Evolutionary conservation across 2,113 vertebrate species (phyloP), one percentile per base, ranked within the genome.

Genomic region (Thymallus thymallus): DNA sequence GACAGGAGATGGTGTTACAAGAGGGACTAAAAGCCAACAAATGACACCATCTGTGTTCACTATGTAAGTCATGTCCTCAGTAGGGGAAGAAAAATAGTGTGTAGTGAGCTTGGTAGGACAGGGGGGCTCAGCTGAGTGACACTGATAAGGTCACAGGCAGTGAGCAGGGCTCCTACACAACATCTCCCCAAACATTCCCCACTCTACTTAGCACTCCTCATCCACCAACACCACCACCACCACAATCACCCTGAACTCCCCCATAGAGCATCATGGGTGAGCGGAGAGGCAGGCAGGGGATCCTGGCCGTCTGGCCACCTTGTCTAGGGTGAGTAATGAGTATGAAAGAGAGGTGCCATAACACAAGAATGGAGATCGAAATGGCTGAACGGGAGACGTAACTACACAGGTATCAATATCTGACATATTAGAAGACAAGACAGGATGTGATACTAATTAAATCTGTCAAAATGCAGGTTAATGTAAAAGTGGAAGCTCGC

Each of bases 291-390:
- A 68, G 72, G 32, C 62, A 55, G 69, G 77, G 69, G 69, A 63
- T 45, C 51, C 68, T 58, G 16, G 35, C 68, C 26, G 29, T 55
- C 67, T 16, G 61, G 69, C 69, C 63, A n/a, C 69, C 66, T 61
- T 78, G 76, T 76, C 75, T 72, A 72, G 5, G 78, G 76, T 84
- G 84, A 85, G 74, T 84, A 81, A 82, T 72, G 79, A 81, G 77
- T 22, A 60, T 68, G 69, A 72, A 20, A 66, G 69, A 16, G 73
- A 73, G 35, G 63, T 55, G 79, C 64, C 61, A 58, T 72, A 71
- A 72, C 45, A 71, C 64, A 63, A 45, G 30, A 74, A 72, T 23
- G 55, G 56, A 32, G 23, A 20, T 18, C 23, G 48, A 73, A 14
- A 23, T 46, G 60, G 35, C 30, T 30, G 14, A 20, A 72, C 24